Conservation (phyloP, 2,113 vertebrate genomes). For the Myrmecophaga tridactyla region DNA sequence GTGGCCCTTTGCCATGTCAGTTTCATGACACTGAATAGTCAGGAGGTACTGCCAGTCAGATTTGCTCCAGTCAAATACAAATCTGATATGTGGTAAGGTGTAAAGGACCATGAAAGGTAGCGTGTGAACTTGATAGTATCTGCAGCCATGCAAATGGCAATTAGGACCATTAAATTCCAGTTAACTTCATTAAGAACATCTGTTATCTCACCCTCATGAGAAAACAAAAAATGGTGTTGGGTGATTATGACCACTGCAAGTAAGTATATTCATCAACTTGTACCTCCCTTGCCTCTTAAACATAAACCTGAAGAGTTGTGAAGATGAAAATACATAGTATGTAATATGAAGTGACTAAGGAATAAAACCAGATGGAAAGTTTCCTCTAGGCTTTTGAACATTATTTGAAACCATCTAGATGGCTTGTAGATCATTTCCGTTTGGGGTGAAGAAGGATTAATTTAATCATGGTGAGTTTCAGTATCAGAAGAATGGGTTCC, state of each 20-base stretch:
- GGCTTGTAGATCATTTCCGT: background rate
- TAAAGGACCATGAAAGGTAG: slow-evolving; percentile 70
- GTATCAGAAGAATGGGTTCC: background rate
- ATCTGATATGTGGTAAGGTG: slow-evolving; percentile 77
- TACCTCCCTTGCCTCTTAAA: background rate
- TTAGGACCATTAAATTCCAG: slow-evolving; percentile 84
- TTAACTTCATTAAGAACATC: slow-evolving; percentile 84
- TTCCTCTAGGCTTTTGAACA: background rate
- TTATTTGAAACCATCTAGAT: background rate
- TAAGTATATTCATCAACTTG: slow-evolving; percentile 70
- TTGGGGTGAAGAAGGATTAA: background rate
- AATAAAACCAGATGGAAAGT: background rate
- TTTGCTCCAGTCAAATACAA: slow-evolving; percentile 75
- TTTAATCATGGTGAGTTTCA: background rate
- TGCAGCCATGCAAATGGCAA: slow-evolving; percentile 79
- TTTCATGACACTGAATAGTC: slow-evolving; percentile 52
- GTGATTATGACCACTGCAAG: slow-evolving; percentile 77
- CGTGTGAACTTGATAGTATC: slow-evolving; percentile 70
- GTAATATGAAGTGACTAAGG: background rate
- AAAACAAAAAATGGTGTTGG: slow-evolving; percentile 59
- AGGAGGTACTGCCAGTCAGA: slow-evolving; percentile 76
- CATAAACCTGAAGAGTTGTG: slow-evolving; percentile 3
- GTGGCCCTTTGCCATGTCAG: slow-evolving; percentile 50
- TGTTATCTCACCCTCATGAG: slow-evolving; percentile 67
- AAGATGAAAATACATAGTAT: slow-evolving; percentile 10